A percentile compares a stretch with the other conserved stretches of the same genome.
These are phyloP conservation scores for Odontocerum albicorne DNA, from an alignment of 2,888 invertebrate species.

Conservation along the genomic window DNA sequence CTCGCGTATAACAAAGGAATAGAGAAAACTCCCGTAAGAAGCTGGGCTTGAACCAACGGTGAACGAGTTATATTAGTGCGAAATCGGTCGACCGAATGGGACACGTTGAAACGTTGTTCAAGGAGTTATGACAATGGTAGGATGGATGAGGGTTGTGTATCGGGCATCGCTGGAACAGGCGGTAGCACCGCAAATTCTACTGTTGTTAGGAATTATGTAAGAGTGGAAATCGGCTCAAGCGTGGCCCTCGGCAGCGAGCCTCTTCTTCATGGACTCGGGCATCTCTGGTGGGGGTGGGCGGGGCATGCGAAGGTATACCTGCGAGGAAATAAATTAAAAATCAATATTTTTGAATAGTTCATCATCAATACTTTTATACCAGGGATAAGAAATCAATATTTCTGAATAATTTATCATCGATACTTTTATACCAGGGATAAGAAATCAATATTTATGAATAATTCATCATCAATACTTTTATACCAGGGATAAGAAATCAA, in stretches of 20 bases:
- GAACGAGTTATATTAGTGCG: too few relatives aligned
- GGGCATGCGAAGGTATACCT: conserved; percentile 78
- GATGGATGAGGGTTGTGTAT: background rate
- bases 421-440: too few relatives aligned
- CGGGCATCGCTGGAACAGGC: background rate
- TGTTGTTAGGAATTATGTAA: too few relatives aligned
- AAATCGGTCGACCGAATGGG: too few relatives aligned
- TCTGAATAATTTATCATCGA: background rate
- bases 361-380: background rate
- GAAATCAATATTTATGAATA: too few relatives aligned
- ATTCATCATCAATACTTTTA: too few relatives aligned
- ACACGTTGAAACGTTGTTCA: too few relatives aligned
- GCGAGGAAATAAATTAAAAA: conserved; percentile 34
- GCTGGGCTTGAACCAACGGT: too few relatives aligned
- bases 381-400: background rate
- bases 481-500: too few relatives aligned
- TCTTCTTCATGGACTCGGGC: conserved; percentile 87
- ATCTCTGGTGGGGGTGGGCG: conserved; percentile 95
- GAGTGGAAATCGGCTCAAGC: conserved; percentile 8
- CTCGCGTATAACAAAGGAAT: too few relatives aligned
- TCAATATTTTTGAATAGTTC: background rate
- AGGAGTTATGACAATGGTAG: conserved; percentile 4
- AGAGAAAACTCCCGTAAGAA: too few relatives aligned
- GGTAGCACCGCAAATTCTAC: too few relatives aligned
- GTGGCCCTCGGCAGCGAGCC: conserved; percentile 56